These are phyloP conservation scores for Clavelina lepadiformis DNA, from an alignment of 23 tunicate species.

Conservation along the genomic window DNA sequence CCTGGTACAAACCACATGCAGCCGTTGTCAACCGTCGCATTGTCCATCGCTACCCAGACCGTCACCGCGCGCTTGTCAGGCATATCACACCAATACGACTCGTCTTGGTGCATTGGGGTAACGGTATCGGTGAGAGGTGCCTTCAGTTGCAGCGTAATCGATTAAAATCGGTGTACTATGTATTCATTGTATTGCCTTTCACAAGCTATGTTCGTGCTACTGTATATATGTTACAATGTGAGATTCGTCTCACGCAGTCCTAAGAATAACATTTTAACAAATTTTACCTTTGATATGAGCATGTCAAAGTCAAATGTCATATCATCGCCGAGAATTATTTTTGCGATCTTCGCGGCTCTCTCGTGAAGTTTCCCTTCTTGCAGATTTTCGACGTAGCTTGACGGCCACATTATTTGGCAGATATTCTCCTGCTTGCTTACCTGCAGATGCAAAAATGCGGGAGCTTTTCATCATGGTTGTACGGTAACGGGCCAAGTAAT, in stretches of 20 bases:
- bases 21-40: constrained; percentile 59
- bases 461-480: background rate
- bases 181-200: too few species aligned
- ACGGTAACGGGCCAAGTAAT: too few species aligned
- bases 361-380: constrained; percentile 19
- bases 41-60: constrained; percentile 64
- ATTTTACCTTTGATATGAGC: constrained; percentile 58
- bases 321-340: constrained; percentile 50
- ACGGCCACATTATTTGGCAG: constrained; percentile 86
- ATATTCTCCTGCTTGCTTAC: constrained; percentile 48
- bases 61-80: constrained; percentile 76
- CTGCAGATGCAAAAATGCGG: constrained; percentile 14
- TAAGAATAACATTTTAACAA: background rate
- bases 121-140: constrained; percentile 66
- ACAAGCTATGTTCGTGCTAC: background rate
- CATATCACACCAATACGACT: constrained; percentile 66
- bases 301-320: constrained; percentile 75
- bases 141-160: constrained; percentile 5
- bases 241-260: background rate
- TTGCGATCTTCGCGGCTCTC: constrained; percentile 33
- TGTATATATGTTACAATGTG: background rate
- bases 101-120: constrained; percentile 77
- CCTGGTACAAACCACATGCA: constrained; percentile 79
- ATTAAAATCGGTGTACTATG: background rate
- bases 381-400: constrained; percentile 28